phyloP scores from a whole-genome alignment of 2,113 vertebrate genomes.

The Manacus vitellinus region DNA sequence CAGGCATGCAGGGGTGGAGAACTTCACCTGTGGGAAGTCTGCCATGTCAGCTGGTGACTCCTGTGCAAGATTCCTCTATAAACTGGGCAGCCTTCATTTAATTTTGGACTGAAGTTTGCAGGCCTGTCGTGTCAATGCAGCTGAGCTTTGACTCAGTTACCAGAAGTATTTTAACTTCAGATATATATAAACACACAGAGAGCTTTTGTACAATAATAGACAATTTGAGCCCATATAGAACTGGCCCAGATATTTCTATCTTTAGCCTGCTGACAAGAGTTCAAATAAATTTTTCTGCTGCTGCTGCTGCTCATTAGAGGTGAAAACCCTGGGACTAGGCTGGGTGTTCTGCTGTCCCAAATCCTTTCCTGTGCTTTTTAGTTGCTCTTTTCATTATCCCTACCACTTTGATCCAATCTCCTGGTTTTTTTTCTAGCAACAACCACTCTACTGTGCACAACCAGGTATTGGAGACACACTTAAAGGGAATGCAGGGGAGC shows the following conservation, averaged over 20 bases:
- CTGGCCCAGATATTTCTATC: conserved; percentile 3
- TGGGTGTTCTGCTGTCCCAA: neutral
- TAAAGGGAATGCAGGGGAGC: neutral
- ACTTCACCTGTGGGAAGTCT: neutral
- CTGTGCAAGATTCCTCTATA: neutral
- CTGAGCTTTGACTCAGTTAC: neutral
- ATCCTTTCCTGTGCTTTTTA: neutral
- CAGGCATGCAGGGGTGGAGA: neutral
- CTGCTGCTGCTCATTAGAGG: neutral
- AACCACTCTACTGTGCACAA: neutral
- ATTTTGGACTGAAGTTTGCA: neutral
- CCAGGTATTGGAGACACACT: neutral
- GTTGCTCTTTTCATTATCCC: neutral
- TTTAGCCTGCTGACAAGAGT: neutral
- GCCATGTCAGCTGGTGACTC: neutral
- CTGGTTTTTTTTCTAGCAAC: neutral
- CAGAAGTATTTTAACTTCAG: neutral
- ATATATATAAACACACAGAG: neutral
- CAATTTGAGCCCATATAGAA: neutral
- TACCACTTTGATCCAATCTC: neutral
- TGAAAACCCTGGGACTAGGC: neutral
- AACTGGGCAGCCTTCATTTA: neutral
- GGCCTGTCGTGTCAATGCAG: neutral
- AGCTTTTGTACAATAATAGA: neutral
- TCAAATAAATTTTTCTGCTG: neutral